phyloP scores from a whole-genome alignment of 2,113 vertebrate species.

The Lates calcarifer region DNA sequence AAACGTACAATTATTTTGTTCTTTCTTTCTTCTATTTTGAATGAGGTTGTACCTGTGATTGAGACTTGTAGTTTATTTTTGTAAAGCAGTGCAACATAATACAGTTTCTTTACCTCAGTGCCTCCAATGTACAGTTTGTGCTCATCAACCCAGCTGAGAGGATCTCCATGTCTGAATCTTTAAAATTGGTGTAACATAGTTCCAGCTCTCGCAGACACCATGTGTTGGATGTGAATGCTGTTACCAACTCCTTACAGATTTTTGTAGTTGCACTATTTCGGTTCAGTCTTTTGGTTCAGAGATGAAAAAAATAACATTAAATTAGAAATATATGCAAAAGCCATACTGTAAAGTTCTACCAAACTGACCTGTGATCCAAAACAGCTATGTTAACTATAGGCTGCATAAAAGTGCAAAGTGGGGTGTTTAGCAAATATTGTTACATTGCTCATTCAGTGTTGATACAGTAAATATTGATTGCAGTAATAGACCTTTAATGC shows the following conservation, averaged over 20 bases:
- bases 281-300: slow-evolving; percentile 37
- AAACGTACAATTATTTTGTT: neutral
- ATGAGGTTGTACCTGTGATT: neutral
- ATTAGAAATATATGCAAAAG: neutral
- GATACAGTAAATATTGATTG: neutral
- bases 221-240: neutral
- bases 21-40: neutral
- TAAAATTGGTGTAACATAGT: slow-evolving; percentile 23
- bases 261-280: neutral
- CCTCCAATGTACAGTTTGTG: slow-evolving; percentile 26
- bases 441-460: neutral
- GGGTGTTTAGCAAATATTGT: too few relatives aligned
- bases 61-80: neutral
- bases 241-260: slow-evolving; percentile 26
- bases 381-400: neutral
- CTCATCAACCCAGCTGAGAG: slow-evolving; percentile 43
- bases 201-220: slow-evolving; percentile 37
- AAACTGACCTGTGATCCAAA: neutral
- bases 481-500: neutral
- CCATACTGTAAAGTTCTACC: neutral
- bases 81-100: neutral
- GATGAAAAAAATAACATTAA: neutral
- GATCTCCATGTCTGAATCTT: slow-evolving; percentile 44
- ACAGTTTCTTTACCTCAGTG: slow-evolving; percentile 31
- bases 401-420: neutral